Conservation (phyloP, 2,113 vertebrate species). For the Lethenteron reissneri region DNA sequence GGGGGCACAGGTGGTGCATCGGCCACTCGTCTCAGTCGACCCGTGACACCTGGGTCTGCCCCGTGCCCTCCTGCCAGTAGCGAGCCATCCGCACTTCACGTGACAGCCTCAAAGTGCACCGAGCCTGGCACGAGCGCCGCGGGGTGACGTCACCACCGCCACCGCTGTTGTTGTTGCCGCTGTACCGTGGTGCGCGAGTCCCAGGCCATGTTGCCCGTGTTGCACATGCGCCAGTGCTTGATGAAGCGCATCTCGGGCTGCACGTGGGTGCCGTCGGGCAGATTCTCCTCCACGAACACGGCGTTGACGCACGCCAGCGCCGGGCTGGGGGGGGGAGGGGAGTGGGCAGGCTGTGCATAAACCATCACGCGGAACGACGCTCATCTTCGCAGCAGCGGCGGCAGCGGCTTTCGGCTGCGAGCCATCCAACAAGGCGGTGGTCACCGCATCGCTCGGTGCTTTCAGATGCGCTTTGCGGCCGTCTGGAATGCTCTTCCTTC, state of each 20-base stretch:
- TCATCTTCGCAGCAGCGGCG: background rate
- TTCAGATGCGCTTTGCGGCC: background rate
- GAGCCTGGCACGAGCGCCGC: too few species aligned
- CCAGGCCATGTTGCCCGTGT: slow-evolving; percentile 76
- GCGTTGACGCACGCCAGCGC: slow-evolving; percentile 66
- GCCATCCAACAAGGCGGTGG: background rate
- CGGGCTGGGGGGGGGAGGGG: slow-evolving; percentile 28
- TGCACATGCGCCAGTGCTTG: slow-evolving; percentile 96
- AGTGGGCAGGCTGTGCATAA: background rate
- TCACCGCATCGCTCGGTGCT: background rate
- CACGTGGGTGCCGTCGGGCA: slow-evolving; percentile 75
- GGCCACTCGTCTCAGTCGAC: too few species aligned
- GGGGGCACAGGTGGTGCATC: too few species aligned
- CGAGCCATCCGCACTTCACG: too few species aligned
- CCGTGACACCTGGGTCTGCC: too few species aligned
- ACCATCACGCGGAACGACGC: background rate
- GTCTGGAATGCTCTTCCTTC: background rate
- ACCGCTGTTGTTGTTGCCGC: too few species aligned
- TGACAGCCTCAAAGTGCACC: too few species aligned
- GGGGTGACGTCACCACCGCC: too few species aligned
- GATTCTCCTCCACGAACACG: slow-evolving; percentile 93
- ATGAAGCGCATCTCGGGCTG: slow-evolving; percentile 76
- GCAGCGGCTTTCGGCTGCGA: background rate
- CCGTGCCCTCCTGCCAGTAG: too few species aligned
- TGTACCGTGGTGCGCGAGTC: slow-evolving; percentile 61